Base-by-base conservation (phyloP, 2,888 invertebrate species). In the Ditula angustiorana region DNA sequence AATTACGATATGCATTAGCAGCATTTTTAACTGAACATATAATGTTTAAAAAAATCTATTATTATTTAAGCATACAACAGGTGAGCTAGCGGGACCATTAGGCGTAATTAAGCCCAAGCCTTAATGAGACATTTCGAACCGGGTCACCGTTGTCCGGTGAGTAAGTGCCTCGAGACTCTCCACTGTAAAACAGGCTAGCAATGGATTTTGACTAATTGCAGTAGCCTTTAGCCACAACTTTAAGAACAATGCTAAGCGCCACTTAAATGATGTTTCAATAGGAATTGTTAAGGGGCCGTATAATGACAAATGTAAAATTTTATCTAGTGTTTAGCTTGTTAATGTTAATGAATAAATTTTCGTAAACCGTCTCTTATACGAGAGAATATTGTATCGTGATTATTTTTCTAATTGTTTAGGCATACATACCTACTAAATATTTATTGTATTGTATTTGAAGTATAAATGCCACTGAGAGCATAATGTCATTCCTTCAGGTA, bases 41-140 rank as follows among this genome's bases (percentile, higher is more conserved):
- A 26, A 11, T 30, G 35, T 23, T 53, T 35, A 10, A 19, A 53
- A 46, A 35, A 53, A 33, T n/a, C 13, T n/a, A 21, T 13, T 63
- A 7, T 13, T 46, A 11, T 28, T 50, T 24, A n/a, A n/a, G n/a
- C n/a, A 44, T 50, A 41, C 23, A 46, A 26, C 44, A 60, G 50
- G 37, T 33, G 11, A 53, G 61, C 67, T 70, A 63, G 53, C 67
- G 69, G 72, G 68, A 72, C 61, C 69, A 74, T 74, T 73, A 75
- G 69, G 37, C 72, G 66, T 67, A 78, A 83, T 83, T 82, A 82
- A 75, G 76, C 75, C 71, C 76, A 81, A 79, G 80, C 69, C 72
- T 76, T 80, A 83, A 85, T 81, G 80, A 81, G 81, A 75, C 76
- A 75, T 76, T 77, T 75, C 78, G 75, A 76, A 80, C 73, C 76